Evolutionary conservation across 2,888 invertebrate species (phyloP), one percentile per base, ranked within the genome.

Genomic region (Nephrotoma appendiculata): DNA sequence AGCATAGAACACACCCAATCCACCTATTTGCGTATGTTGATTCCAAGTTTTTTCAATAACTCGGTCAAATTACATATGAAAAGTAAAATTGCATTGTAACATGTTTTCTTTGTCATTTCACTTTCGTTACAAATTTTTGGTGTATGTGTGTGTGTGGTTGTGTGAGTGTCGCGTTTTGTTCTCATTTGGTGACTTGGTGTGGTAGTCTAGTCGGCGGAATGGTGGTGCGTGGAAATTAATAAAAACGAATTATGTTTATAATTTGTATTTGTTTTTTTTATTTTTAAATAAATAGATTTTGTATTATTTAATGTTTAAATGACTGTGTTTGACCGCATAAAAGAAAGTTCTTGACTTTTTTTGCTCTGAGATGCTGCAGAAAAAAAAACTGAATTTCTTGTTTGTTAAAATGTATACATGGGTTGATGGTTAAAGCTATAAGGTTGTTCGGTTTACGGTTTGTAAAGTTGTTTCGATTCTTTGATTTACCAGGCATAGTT

Each of bases 401-500:
- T 57, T 57, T 71, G 31, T 71, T 48, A 12, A 48, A 31, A 15
- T 15, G 52, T 57, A n/a, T n/a, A 5, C 6, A 15, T 52, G 15
- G 9, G 19, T 71, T 71, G 31, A 71, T 31, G 71, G 71, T 71
- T 71, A 71, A 71, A 71, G 71, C 71, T 71, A 71, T 71, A 31
- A 7, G 71, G 19, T 71, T 71, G 71, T 2, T 71, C 71, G 52
- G 52, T 15, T 57, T 57, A 15, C 52, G 31, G 31, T 71, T 84
- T 83, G 57, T 43, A 83, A 41, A 71, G 45, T 45, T 42, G 12
- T 31, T n/a, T 15, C 15, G 52, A 5, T 45, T 9, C 15, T 41
- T 86, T 31, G 31, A 83, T 90, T 91, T 93, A 94, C 93, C 93
- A 94, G 88, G 92, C 91, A 90, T 94, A 94, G 15, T 92, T 91